Evolutionary conservation across 1,140 invertebrate species (phyloP), one percentile per base, ranked within the genome.

Genomic region (Drosophila seguyi): DNA sequence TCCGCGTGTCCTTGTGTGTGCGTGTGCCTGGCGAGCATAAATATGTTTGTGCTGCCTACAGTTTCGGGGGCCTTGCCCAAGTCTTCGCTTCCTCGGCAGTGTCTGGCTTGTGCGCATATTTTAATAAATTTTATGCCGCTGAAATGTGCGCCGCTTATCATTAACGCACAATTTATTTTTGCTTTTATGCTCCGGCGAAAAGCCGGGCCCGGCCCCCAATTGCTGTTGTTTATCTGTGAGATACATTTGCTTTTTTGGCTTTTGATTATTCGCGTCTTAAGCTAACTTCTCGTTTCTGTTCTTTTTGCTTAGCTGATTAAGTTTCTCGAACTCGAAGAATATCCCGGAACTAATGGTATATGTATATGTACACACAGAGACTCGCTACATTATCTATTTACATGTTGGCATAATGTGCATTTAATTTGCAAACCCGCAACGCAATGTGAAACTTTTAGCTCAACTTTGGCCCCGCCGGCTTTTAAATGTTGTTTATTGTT

Each of bases 111-210:
- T 73, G 69, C 85, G 85, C 85, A 90, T 90, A 90, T 90, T 90
- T 90, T 90, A 81, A 90, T 90, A 90, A 90, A 90, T 90, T 90
- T 90, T 85, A 90, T 90, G 85, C 86, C 78, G 78, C 78, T 85
- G 81, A 90, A 90, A 90, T 90, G 81, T 73, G 81, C 86, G 56
- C 78, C 86, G 85, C 85, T 90, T 90, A 90, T 90, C 85, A 90
- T 90, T 90, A 90, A 90, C 85, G 85, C 85, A 90, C 85, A 90
- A 90, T 90, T 90, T 90, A 90, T 90, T 90, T 88, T 88, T 90
- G 85, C 85, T 90, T 88, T 88, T 90, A 84, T 88, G 76, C 73
- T 48, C 44, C n/a, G 29, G 31, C 53, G 68, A 11, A 20, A 16
- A 39, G 50, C 61, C 14, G 20, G 34, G 20, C 29, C 34, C 39